Percentiles rank a stretch among this genome's conserved stretches.
Evolutionary conservation across 2,113 vertebrate species (phyloP).

Genomic region (Coreoperca whiteheadi): DNA sequence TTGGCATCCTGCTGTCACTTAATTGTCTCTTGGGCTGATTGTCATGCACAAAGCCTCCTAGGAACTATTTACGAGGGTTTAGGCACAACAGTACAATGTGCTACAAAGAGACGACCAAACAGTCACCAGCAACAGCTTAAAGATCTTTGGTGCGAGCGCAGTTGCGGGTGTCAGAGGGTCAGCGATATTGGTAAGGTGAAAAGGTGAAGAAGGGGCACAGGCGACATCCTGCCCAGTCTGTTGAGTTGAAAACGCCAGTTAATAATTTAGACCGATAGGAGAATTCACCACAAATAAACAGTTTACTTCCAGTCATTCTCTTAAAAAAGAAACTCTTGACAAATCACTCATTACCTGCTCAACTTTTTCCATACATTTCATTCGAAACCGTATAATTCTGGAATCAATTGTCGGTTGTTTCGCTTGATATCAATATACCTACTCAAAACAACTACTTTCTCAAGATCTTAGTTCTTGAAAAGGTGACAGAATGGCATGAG

Average conservation of each 20-base stretch:
- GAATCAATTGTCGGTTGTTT: background rate
- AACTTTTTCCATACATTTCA: background rate
- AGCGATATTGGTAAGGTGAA: background rate
- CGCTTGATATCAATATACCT: background rate
- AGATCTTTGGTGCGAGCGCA: background rate
- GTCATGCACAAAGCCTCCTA: conserved; percentile 38
- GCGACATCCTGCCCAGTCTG: background rate
- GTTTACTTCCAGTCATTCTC: background rate
- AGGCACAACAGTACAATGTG: conserved; percentile 3
- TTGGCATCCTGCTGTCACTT: conserved; percentile 52
- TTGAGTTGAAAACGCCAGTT: background rate
- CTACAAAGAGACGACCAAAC: background rate
- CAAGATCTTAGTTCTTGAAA: background rate
- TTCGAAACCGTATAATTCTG: background rate
- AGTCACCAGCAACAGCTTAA: background rate
- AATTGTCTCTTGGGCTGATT: conserved; percentile 44
- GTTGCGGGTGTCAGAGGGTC: background rate
- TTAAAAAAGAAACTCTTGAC: background rate
- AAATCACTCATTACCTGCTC: background rate
- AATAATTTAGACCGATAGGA: background rate
- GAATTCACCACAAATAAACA: background rate
- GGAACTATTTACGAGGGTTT: conserved; percentile 1
- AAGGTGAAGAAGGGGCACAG: background rate
- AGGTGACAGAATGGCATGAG: background rate
- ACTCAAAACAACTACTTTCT: background rate